Evolutionary conservation across 2,888 invertebrate species (phyloP).

Genomic region (Drosophila subsilvestris): DNA sequence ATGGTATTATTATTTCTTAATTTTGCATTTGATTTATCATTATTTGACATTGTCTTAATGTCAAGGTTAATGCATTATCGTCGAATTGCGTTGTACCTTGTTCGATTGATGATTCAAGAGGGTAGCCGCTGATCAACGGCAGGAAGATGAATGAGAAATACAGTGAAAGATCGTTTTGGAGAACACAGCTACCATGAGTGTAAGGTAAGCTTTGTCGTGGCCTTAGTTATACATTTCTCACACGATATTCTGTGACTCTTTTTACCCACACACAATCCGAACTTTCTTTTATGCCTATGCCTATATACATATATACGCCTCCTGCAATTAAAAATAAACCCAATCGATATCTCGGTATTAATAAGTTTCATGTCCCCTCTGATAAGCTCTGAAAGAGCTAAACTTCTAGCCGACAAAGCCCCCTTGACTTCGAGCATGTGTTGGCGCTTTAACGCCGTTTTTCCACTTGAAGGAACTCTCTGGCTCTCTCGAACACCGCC

Average conservation of each 20-base stretch:
- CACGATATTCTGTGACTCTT: no score
- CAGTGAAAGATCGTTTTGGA: neutral
- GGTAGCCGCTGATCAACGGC: neutral
- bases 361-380: slow-evolving; percentile 29
- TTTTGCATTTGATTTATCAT: slow-evolving; percentile 51
- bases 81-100: slow-evolving; percentile 14
- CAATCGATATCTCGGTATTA: slow-evolving; percentile 56
- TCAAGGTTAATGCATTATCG: slow-evolving; percentile 60
- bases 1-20: slow-evolving; percentile 12
- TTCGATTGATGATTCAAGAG: slow-evolving; percentile 3
- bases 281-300: neutral
- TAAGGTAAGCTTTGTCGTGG: no score
- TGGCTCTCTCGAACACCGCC: neutral
- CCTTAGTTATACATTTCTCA: no score
- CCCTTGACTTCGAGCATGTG: slow-evolving; percentile 50
- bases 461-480: slow-evolving; percentile 55
- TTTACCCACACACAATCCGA: neutral
- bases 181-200: no score
- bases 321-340: slow-evolving; percentile 26
- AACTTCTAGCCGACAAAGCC: slow-evolving; percentile 2
- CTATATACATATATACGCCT: neutral
- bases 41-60: slow-evolving; percentile 70
- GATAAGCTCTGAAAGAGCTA: slow-evolving; percentile 9
- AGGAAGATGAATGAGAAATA: neutral
- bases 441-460: slow-evolving; percentile 61